phyloP scores from a whole-genome alignment of 2,113 vertebrate species.

The Dinomys branickii region DNA sequence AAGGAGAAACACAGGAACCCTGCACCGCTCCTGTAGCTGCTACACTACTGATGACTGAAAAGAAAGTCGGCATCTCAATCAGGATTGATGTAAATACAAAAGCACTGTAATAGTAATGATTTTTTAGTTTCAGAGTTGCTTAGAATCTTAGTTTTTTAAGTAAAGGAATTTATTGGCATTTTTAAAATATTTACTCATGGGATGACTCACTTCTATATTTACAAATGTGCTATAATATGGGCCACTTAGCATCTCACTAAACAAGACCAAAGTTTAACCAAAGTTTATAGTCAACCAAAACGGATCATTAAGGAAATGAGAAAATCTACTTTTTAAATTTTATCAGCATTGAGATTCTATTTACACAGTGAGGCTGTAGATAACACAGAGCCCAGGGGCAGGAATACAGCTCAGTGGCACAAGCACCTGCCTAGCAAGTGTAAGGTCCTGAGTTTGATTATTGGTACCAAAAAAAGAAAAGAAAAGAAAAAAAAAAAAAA shows the following conservation, averaged over 20 bases:
- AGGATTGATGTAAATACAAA: neutral
- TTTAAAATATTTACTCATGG: constrained; percentile 14
- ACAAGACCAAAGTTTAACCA: constrained; percentile 33
- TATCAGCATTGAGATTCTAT: constrained; percentile 58
- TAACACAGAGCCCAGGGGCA: constrained; percentile 30
- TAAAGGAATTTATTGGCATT: constrained; percentile 11
- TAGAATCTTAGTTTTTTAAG: constrained; percentile 56
- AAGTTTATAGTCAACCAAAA: constrained; percentile 66
- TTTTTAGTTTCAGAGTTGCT: constrained; percentile 22
- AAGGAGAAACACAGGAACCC: neutral
- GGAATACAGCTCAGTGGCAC: no score
- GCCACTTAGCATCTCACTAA: constrained; percentile 48
- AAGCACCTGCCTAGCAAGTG: no score
- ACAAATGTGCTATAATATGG: constrained; percentile 38
- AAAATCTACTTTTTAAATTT: constrained; percentile 48
- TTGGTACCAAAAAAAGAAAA: no score
- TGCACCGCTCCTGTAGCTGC: neutral
- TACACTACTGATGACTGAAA: neutral
- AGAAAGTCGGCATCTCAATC: neutral
- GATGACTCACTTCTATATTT: constrained; percentile 25
- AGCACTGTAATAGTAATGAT: neutral
- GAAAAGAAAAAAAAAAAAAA: no score
- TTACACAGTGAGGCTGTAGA: constrained; percentile 44
- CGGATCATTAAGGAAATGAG: constrained; percentile 38
- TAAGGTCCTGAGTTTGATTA: no score